Base-by-base conservation (phyloP, 2,797 vertebrate genomes). In the Aplochiton taeniatus region DNA sequence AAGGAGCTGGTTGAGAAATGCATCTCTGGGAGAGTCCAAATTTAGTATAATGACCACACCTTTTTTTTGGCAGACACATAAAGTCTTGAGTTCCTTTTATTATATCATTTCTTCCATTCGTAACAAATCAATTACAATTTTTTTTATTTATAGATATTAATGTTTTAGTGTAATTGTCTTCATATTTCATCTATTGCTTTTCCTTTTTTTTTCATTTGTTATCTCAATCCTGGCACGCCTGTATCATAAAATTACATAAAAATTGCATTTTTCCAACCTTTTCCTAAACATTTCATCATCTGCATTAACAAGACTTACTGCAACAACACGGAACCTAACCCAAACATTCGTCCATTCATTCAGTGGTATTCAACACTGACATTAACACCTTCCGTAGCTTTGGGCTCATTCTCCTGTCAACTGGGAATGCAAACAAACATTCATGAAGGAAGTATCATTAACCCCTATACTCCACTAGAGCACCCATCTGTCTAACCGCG, bases 381-480 rank as follows among this genome's bases (percentile, higher is more conserved):
- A 77, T 76, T 83, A 83, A 85, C 85, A 86, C 88, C 86, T 86
- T 81, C 83, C 54, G 44, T 74, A 82, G 81, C 83, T 87, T 70
- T 72, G 70, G 83, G 43, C 82, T 80, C 75, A 77, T 84, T 87
- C 87, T 79, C 47, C 83, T 86, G 86, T 85, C 69, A 41, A 66
- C 74, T 46, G 78, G 86, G 88, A 91, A 90, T 89, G 91, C 87
- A 92, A 91, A 91, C 88, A 88, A 59, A 83, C 88, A 90, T 91
- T 87, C 85, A 91, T 90, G 87, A 91, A 58, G n/a, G 75, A 73
- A 72, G 83, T 87, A 74, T 76, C 61, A 73, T 83, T 87, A 83
- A 87, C 87, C 85, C 82, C 73, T 54, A 75, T 84, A 75, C 76
- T 77, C 73, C 16, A 70, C 81, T 76, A 72, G 44, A 49, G 52